Evolutionary conservation across 2,888 invertebrate species (phyloP), one percentile per base, ranked within the genome.

Genomic region (Eristalis pertinax): DNA sequence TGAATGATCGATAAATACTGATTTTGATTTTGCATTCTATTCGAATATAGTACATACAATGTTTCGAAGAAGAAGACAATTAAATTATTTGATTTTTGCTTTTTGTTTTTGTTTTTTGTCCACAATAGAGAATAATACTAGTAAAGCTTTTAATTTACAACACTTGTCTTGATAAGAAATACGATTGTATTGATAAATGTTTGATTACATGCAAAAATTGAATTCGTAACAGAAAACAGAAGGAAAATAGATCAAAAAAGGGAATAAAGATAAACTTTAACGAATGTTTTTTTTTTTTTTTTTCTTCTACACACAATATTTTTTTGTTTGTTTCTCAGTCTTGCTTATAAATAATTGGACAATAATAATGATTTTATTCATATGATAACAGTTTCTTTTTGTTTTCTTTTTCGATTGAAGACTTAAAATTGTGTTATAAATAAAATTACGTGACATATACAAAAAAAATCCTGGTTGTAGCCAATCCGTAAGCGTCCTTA

Each of bases 61-160:
- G 15, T 65, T 75, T 69, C 35, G 26, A 50, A 67, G 58, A 69
- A 64, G 56, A 50, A 69, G 56, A 65, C 72, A 73, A 19, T 13
- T 56, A 73, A 32, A 72, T 62, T 26, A 76, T 65, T 35, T 65
- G 64, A 24, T 62, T 43, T 65, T 56, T 35, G 7, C 38, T 13
- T 38, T 38, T 3, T 19, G 50, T 26, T 26, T 50, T 58, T 72
- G 70, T 32, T 70, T 75, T 69, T 58, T 22, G 24, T 60, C 60
- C 24, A 13, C 26, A 26, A 60, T 26, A 77, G 76, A 72, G 68
- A 81, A 81, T 76, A 84, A 64, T 77, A 64, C 78, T 82, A 82
- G 75, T 86, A 86, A 86, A 86, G 86, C 86, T 86, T 83, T 86
- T 75, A 75, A 86, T 86, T 82, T 86, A 86, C 86, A 86, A 86